These are phyloP conservation scores for Falco punctatus DNA, from an alignment of 2,113 vertebrate species.

Conservation along the genomic window DNA sequence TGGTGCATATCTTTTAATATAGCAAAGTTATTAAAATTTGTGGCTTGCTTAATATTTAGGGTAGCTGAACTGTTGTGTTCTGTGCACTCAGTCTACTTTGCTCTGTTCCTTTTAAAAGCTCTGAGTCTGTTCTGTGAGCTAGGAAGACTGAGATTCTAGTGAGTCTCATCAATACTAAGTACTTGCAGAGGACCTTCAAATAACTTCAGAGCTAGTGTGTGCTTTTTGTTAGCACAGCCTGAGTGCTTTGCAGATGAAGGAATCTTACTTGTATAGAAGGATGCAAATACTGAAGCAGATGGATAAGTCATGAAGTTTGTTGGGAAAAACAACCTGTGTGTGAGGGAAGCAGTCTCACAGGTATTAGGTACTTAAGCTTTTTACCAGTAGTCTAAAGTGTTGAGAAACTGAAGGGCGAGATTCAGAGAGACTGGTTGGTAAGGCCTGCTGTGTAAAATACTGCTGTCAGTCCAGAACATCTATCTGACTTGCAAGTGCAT, in stretches of 20 bases:
- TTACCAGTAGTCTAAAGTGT: rapidly evolving
- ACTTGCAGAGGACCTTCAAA: neutral
- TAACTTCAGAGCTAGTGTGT: neutral
- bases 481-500: neutral
- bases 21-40: conserved; percentile 26
- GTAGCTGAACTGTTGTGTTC: neutral
- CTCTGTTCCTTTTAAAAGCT: neutral
- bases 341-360: neutral
- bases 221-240: neutral
- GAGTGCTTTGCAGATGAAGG: neutral
- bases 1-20: neutral
- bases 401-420: neutral
- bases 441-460: neutral
- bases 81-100: neutral
- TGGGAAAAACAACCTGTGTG: neutral
- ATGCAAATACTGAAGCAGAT: neutral
- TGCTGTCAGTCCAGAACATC: neutral
- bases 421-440: neutral
- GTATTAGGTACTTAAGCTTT: neutral
- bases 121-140: neutral
- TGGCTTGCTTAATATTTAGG: conserved; percentile 22
- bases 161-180: neutral
- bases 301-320: neutral
- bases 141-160: neutral
- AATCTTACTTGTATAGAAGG: rapidly evolving